These are phyloP conservation scores for Serrognathus titanus DNA, from an alignment of 2,888 invertebrate species.

Conservation along the genomic window DNA sequence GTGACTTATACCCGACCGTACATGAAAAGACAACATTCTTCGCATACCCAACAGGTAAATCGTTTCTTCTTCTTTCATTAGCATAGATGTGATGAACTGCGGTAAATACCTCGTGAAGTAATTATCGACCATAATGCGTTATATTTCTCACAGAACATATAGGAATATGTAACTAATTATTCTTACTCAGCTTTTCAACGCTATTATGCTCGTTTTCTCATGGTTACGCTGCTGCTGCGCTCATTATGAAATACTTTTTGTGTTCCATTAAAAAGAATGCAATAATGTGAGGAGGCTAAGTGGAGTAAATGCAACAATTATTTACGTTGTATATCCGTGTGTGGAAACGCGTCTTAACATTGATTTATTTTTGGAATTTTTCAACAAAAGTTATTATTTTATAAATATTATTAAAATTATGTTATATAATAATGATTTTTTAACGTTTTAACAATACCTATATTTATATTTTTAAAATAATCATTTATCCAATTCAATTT, in stretches of 20 bases:
- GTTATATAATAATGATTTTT: too few species aligned
- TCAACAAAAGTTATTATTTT: too few species aligned
- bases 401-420: too few species aligned
- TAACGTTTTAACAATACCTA: too few species aligned
- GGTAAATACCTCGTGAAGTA: constrained; percentile 11
- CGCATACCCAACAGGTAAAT: constrained; percentile 58
- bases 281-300: too few species aligned
- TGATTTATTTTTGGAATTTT: too few species aligned
- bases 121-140: constrained; percentile 7
- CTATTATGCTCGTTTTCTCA: constrained; percentile 3
- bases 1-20: constrained; percentile 61
- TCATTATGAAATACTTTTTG: background rate
- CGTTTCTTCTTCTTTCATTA: constrained; percentile 2
- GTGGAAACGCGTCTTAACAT: too few species aligned
- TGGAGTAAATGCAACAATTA: too few species aligned
- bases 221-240: background rate
- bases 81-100: constrained; percentile 9
- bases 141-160: constrained; percentile 14
- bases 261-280: too few species aligned
- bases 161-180: constrained; percentile 6
- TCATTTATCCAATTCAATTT: too few species aligned
- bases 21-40: constrained; percentile 58
- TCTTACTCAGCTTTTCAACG: constrained; percentile 7
- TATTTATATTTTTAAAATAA: too few species aligned
- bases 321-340: too few species aligned